A percentile compares a stretch with the other conserved stretches of the same genome.
phyloP scores from a whole-genome alignment of 1,140 invertebrate species.

The Zophobas atratus region DNA sequence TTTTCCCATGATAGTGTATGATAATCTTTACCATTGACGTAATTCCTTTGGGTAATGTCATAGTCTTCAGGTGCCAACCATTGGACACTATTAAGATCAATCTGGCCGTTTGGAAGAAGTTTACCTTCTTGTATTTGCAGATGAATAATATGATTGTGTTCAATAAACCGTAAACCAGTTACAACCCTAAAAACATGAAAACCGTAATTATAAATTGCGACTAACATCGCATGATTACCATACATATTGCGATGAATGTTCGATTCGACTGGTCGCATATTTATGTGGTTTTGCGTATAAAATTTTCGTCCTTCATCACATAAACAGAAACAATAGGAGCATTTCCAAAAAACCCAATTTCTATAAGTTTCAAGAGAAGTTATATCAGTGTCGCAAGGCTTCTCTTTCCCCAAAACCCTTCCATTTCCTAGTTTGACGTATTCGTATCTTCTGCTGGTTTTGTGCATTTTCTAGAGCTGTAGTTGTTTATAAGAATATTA shows the following conservation, averaged over 20 bases:
- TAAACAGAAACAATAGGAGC: slow-evolving; percentile 89
- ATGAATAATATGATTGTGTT: slow-evolving; percentile 80
- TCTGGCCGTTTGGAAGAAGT: slow-evolving; percentile 74
- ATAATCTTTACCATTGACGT: slow-evolving; percentile 58
- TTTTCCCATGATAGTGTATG: slow-evolving; percentile 4
- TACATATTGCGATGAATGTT: slow-evolving; percentile 69
- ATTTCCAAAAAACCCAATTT: slow-evolving; percentile 82
- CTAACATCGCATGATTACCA: slow-evolving; percentile 65
- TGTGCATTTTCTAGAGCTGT: no score
- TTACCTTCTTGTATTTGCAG: slow-evolving; percentile 83
- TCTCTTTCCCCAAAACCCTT: slow-evolving; percentile 73
- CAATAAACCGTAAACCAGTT: slow-evolving; percentile 81
- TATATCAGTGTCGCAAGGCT: not conserved
- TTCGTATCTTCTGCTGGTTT: slow-evolving; percentile 75
- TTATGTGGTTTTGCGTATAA: slow-evolving; percentile 83
- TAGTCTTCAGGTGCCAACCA: slow-evolving; percentile 79
- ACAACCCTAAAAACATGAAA: slow-evolving; percentile 74
- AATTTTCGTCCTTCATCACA: slow-evolving; percentile 80
- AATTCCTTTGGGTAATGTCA: slow-evolving; percentile 68
- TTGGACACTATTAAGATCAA: slow-evolving; percentile 71
- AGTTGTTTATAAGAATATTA: no score
- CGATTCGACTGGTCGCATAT: slow-evolving; percentile 69
- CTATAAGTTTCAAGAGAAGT: not conserved
- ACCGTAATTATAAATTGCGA: not conserved
- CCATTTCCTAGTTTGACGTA: slow-evolving; percentile 88